phyloP scores from a whole-genome alignment of 2,888 invertebrate genomes.

The Eupithecia insigniata region DNA sequence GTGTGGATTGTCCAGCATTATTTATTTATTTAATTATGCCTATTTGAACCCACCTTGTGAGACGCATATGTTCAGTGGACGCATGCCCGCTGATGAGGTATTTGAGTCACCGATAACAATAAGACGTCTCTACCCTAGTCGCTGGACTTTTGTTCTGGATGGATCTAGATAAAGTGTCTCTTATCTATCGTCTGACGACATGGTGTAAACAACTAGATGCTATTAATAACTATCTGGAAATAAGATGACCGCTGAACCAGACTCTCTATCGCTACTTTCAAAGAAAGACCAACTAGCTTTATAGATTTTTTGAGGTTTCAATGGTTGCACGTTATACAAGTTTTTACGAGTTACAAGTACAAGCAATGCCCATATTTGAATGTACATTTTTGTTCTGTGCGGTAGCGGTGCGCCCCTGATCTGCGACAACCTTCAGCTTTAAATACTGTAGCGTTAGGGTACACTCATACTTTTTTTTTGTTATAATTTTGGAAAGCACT shows the following conservation, averaged over 20 bases:
- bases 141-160: constrained; percentile 49
- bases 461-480: too few species aligned
- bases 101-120: constrained; percentile 1
- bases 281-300: constrained; percentile 44
- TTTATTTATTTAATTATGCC: too few species aligned
- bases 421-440: too few species aligned
- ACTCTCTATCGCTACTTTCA: constrained; percentile 51
- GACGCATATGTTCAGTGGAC: not conserved
- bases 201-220: constrained; percentile 63
- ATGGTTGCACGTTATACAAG: not conserved
- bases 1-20: too few species aligned
- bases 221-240: constrained; percentile 60
- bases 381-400: too few species aligned
- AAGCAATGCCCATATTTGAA: too few species aligned
- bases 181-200: constrained; percentile 58
- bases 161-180: constrained; percentile 45
- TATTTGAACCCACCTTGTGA: not conserved
- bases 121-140: constrained; percentile 4
- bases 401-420: too few species aligned
- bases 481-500: too few species aligned
- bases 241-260: constrained; percentile 54
- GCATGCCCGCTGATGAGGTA: not conserved
- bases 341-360: too few species aligned
- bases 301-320: not conserved
- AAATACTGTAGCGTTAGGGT: too few species aligned